Evolutionary conservation across 1,140 invertebrate genomes (phyloP).

Genomic region (Anagrus nilaparvatae): DNA sequence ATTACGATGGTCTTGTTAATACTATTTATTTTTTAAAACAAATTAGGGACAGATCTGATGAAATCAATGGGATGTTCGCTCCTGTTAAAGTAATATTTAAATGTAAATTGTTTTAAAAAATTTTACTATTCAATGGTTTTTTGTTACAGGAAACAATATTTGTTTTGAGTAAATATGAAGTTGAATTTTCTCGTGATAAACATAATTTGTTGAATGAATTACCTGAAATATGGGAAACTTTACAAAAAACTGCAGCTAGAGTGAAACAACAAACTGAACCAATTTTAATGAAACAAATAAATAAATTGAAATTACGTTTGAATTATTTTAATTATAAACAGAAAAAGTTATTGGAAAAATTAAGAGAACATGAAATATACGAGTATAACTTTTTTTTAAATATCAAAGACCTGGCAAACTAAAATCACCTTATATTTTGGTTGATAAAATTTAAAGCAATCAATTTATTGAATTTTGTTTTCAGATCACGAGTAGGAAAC

Average conservation of each 20-base stretch:
- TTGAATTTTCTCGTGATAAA: conserved; percentile 57
- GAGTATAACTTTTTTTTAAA: conserved; percentile 38
- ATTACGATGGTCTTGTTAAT: conserved; percentile 42
- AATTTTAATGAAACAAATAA: conserved; percentile 56
- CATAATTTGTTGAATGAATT: conserved; percentile 57
- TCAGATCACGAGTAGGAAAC: conserved; percentile 24
- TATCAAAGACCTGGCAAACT: too few relatives aligned
- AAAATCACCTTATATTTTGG: neutral
- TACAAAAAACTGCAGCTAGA: conserved; percentile 74
- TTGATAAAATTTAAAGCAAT: neutral
- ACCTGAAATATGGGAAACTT: conserved; percentile 77
- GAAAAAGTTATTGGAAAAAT: conserved; percentile 65
- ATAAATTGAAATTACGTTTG: conserved; percentile 54
- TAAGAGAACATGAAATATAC: conserved; percentile 55
- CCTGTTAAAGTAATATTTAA: conserved; percentile 27
- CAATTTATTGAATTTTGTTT: neutral
- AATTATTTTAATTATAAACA: conserved; percentile 73
- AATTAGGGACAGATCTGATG: conserved; percentile 38
- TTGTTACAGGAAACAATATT: conserved; percentile 58
- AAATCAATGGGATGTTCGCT: conserved; percentile 53
- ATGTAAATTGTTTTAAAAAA: neutral
- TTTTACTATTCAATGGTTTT: neutral
- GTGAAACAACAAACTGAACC: conserved; percentile 82
- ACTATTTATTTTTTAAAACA: conserved; percentile 44
- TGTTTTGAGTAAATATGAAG: conserved; percentile 60